Evolutionary conservation across 2,113 vertebrate genomes (phyloP).

Genomic region (Ardeotis arabs): DNA sequence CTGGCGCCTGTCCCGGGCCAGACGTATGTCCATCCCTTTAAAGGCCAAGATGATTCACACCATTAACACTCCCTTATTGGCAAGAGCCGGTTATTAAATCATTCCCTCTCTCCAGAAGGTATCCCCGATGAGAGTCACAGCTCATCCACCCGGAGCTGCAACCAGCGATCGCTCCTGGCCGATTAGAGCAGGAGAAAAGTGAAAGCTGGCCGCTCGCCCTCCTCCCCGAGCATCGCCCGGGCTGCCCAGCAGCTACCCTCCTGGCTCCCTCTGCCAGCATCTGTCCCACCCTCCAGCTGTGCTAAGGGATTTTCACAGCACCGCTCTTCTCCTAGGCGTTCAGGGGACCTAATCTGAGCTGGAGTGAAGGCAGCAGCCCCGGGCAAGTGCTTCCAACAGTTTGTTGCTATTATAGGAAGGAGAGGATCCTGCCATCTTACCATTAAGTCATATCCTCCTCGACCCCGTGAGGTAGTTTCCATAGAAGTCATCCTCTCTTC

Average conservation of each 20-base stretch:
- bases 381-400: neutral
- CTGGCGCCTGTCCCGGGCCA: neutral
- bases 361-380: neutral
- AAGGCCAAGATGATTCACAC: slow-evolving; percentile 18
- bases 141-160: slow-evolving; percentile 15
- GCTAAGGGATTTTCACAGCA: neutral
- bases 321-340: neutral
- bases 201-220: neutral
- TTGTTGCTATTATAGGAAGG: neutral
- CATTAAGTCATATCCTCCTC: slow-evolving; percentile 30
- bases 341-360: neutral
- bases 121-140: slow-evolving; percentile 10
- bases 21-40: neutral
- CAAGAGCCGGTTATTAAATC: neutral
- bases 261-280: neutral
- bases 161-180: neutral
- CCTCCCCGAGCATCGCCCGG: neutral
- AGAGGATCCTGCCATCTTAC: slow-evolving; percentile 19
- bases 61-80: neutral
- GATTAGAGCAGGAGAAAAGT: slow-evolving; percentile 8
- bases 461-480: slow-evolving; percentile 30
- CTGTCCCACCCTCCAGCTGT: neutral
- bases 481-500: slow-evolving; percentile 16
- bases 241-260: neutral
- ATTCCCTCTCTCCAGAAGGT: slow-evolving; percentile 11